phyloP scores from a whole-genome alignment of 2,797 vertebrate species.

The Clarias fuscus region DNA sequence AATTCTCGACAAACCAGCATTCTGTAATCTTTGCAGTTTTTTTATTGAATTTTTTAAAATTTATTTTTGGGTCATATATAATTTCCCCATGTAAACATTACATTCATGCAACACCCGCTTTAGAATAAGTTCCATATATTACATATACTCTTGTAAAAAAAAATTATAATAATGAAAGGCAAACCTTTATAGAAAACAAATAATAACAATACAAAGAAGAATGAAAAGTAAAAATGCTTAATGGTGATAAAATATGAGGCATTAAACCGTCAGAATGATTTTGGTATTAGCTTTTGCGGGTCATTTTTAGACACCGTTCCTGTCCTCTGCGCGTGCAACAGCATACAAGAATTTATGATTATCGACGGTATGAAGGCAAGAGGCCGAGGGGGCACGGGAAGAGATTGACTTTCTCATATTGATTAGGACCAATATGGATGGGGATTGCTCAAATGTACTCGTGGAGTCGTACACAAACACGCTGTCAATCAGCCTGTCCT shows the following conservation, averaged over 20 bases:
- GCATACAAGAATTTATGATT: slow-evolving; percentile 49
- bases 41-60: slow-evolving; percentile 58
- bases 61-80: slow-evolving; percentile 58
- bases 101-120: slow-evolving; percentile 87
- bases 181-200: slow-evolving; percentile 55
- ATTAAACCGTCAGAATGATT: slow-evolving; percentile 27
- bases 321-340: slow-evolving; percentile 37
- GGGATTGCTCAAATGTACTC: slow-evolving; percentile 51
- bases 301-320: slow-evolving; percentile 45
- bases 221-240: not conserved
- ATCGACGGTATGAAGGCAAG: slow-evolving; percentile 45
- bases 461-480: slow-evolving; percentile 3
- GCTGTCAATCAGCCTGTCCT: not conserved
- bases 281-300: slow-evolving; percentile 31
- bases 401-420: slow-evolving; percentile 53
- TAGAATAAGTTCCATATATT: slow-evolving; percentile 83
- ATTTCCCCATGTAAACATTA: slow-evolving; percentile 83
- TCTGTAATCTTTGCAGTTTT: slow-evolving; percentile 70
- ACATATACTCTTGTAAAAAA: slow-evolving; percentile 75
- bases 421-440: slow-evolving; percentile 49
- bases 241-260: slow-evolving; percentile 53
- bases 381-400: slow-evolving; percentile 44
- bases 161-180: slow-evolving; percentile 9
- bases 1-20: slow-evolving; percentile 65
- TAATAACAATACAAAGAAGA: slow-evolving; percentile 60